Conservation (phyloP, 2,888 invertebrate genomes). For the Andrena camellia region DNA sequence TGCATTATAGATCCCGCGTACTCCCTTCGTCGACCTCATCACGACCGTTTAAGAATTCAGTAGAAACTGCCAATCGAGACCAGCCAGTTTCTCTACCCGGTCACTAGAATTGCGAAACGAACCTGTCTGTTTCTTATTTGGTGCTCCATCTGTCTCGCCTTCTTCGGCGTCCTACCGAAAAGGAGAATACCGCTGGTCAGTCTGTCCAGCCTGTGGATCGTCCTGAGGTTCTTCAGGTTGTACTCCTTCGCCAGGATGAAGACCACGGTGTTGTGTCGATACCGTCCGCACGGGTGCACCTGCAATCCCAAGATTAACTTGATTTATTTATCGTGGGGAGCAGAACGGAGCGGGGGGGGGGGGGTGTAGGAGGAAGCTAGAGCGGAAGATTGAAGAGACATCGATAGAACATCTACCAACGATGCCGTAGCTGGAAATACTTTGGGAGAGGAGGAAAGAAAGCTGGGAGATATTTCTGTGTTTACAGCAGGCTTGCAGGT, state of each 20-base stretch:
- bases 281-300: conserved; percentile 99
- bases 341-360: background rate
- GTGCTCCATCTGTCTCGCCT: conserved; percentile 97
- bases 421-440: conserved; percentile 3
- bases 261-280: conserved; percentile 98
- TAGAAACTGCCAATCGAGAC: background rate
- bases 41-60: background rate
- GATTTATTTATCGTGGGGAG: conserved; percentile 11
- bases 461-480: conserved; percentile 18
- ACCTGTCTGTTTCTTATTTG: conserved; percentile 95
- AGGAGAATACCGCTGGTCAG: conserved; percentile 97
- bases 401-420: background rate
- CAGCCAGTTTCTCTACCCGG: conserved; percentile 15
- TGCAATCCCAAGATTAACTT: conserved; percentile 83
- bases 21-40: background rate
- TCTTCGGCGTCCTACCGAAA: conserved; percentile 96
- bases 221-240: conserved; percentile 96
- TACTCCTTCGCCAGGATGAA: conserved; percentile 98
- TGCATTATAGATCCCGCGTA: background rate
- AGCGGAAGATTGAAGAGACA: background rate
- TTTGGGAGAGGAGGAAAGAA: background rate
- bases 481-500: background rate
- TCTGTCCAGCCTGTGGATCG: conserved; percentile 98
- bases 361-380: background rate
- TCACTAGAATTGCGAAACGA: conserved; percentile 48